Base-by-base conservation (phyloP, 2,888 invertebrate genomes). In the Acronicta aceris region DNA sequence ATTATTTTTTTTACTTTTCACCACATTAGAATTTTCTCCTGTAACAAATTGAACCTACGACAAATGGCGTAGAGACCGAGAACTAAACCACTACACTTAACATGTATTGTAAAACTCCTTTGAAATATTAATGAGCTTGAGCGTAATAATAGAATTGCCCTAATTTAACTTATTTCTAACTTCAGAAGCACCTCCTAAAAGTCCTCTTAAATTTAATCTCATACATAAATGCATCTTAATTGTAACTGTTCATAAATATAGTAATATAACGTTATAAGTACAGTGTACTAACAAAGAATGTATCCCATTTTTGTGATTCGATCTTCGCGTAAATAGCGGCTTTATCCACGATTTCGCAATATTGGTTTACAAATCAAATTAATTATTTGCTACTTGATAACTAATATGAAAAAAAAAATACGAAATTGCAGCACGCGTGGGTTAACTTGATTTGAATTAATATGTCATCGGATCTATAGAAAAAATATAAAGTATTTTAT, bases 291-390 rank as follows among this genome's bases (percentile, higher is more conserved):
- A 7, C 6, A 38, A 36, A n/a, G n/a, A 38, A 38, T 38, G n/a
- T 38, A 38, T 38, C 38, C 38, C 4, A 21, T 33, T 12, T 48
- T 17, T 43, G 12, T 16, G 47, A 47, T 47, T 47, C 16, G 12
- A 30, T 48, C 17, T 17, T 48, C 33, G 0, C 12, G 33, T 48
- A 48, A 47, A 48, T 36, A 3, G 7, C 47, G 9, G 36, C 33
- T 1, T 36, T 48, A 36, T 33, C 47, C 47, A 36, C 33, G 13
- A 48, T 48, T 33, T 48, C 47, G 33, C 47, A 16, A 33, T 15
- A 36, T 48, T 33, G 13, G 7, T 17, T 48, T 16, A 36, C 33
- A 47, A 30, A 47, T 33, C 33, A 36, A 33, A 36, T 36, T 17
- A 48, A 48, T 48, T 33, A 48, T 17, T 48, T 12, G 17, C 33